Evolutionary conservation across 2,797 vertebrate species (phyloP).

Genomic region (Aythya fuligula): DNA sequence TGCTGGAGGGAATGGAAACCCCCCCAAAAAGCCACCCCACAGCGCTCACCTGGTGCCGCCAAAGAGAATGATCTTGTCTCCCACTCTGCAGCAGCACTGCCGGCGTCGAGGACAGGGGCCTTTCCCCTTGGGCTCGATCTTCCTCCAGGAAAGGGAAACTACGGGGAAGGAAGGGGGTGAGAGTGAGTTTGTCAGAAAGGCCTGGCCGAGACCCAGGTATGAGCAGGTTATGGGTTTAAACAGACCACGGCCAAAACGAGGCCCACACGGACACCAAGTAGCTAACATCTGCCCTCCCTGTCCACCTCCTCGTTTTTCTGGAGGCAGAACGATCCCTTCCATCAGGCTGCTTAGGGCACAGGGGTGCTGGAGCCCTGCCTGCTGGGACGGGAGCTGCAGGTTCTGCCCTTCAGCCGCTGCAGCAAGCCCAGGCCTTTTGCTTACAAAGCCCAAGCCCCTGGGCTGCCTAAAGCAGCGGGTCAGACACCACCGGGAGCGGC

Average conservation of each 20-base stretch:
- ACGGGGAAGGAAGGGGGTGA: not conserved
- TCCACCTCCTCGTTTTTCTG: not conserved
- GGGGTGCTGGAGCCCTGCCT: not conserved
- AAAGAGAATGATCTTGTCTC: constrained; percentile 96
- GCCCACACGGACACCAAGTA: not conserved
- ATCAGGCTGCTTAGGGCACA: too few species aligned
- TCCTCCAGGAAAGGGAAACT: constrained; percentile 89
- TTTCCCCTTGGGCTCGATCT: constrained; percentile 94
- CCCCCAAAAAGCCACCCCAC: not conserved
- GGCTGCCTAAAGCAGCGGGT: not conserved
- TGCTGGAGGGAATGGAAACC: not conserved
- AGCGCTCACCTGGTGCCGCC: constrained; percentile 95
- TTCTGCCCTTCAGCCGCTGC: not conserved
- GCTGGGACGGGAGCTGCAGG: not conserved
- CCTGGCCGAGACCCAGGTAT: not conserved
- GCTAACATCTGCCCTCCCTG: not conserved
- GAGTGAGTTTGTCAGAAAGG: not conserved
- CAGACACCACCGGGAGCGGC: not conserved
- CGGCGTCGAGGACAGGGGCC: constrained; percentile 94
- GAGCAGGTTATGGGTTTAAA: not conserved
- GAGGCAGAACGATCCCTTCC: fast-evolving
- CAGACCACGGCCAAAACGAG: not conserved
- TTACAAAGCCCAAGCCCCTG: not conserved
- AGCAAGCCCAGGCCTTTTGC: not conserved
- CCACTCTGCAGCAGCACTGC: constrained; percentile 98